A percentile compares a stretch with the other conserved stretches of the same genome.
These are phyloP conservation scores for Halictus ligatus DNA, from an alignment of 2,888 invertebrate species.

Conservation along the genomic window DNA sequence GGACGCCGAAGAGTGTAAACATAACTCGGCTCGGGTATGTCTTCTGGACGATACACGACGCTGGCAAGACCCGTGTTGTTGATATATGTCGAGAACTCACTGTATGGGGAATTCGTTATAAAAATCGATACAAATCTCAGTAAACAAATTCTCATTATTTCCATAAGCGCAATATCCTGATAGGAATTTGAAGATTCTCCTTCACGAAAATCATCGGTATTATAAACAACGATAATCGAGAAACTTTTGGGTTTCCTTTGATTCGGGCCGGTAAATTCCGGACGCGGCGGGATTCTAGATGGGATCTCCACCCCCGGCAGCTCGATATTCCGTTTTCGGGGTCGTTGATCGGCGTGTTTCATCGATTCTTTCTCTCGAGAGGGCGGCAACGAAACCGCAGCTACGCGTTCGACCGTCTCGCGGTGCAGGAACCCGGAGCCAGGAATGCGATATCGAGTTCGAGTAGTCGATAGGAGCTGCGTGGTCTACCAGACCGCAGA, in stretches of 20 bases:
- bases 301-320: not conserved
- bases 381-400: slow-evolving; percentile 17
- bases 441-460: slow-evolving; percentile 25
- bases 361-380: slow-evolving; percentile 2
- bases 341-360: slow-evolving; percentile 1
- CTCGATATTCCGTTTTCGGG: not conserved
- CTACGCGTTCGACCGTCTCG: slow-evolving; percentile 26
- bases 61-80: too few relatives aligned
- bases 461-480: slow-evolving; percentile 24
- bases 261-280: not conserved
- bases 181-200: not conserved
- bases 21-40: too few relatives aligned
- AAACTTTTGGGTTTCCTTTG: not conserved
- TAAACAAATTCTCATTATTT: not conserved
- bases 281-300: not conserved
- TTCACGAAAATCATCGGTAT: not conserved
- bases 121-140: not conserved
- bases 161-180: not conserved
- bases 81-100: too few relatives aligned
- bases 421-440: slow-evolving; percentile 24
- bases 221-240: not conserved
- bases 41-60: too few relatives aligned
- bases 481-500: not conserved
- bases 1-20: too few relatives aligned
- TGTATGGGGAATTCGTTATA: not conserved